Conservation (phyloP, 2,113 vertebrate genomes). For the Mesitornis unicolor region DNA sequence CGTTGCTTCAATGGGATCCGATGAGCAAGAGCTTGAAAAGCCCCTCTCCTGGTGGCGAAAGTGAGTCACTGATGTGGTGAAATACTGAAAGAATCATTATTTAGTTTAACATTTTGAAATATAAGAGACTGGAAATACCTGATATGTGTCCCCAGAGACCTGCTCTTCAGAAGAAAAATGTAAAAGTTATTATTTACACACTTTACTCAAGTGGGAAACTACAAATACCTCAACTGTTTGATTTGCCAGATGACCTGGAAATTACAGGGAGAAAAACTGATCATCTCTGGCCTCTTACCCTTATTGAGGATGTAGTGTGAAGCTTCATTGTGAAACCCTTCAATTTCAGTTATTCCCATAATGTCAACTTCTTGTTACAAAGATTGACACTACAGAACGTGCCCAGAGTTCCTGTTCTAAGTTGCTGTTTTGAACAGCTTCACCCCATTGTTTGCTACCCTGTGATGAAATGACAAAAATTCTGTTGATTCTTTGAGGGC, state of each 20-base stretch:
- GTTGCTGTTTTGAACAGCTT: not conserved
- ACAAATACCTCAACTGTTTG: not conserved
- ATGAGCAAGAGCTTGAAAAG: conserved; percentile 79
- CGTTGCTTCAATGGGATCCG: conserved; percentile 84
- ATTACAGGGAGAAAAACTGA: not conserved
- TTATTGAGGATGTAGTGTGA: not conserved
- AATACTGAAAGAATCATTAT: not conserved
- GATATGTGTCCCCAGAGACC: not conserved
- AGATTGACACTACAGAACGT: not conserved
- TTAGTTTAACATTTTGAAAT: not conserved
- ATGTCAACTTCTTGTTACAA: not conserved
- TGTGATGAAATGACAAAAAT: not conserved
- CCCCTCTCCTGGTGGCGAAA: conserved; percentile 89
- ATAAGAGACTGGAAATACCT: not conserved
- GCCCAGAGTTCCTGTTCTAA: not conserved
- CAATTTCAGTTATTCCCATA: not conserved
- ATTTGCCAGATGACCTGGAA: not conserved
- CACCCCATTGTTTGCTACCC: not conserved
- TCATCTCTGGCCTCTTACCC: not conserved
- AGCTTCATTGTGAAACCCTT: not conserved
- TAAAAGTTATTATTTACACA: not conserved
- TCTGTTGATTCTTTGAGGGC: not conserved
- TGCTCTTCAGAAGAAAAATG: not conserved
- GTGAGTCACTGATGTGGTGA: conserved; percentile 65
- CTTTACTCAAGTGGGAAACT: not conserved